These are phyloP conservation scores for Lycodopsis pacificus DNA, from an alignment of 2,797 vertebrate species.

Conservation along the genomic window DNA sequence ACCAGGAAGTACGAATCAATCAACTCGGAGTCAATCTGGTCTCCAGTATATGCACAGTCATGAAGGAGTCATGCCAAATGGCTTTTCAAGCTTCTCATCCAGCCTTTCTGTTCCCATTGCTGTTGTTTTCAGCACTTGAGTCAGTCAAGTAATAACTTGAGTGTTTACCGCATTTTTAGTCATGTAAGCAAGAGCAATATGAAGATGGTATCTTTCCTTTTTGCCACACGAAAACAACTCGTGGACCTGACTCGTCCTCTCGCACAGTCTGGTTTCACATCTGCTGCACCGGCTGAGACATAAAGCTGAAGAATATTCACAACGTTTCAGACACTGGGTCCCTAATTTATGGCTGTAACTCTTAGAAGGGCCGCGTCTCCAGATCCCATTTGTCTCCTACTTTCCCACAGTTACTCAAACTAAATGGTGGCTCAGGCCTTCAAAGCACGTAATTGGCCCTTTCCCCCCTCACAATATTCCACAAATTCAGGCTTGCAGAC, in stretches of 20 bases:
- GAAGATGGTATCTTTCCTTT: slow-evolving; percentile 25
- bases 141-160: slow-evolving; percentile 13
- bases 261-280: slow-evolving; percentile 11
- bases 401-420: slow-evolving; percentile 44
- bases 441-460: slow-evolving; percentile 58
- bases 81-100: slow-evolving; percentile 20
- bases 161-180: slow-evolving; percentile 9
- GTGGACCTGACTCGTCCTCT: slow-evolving; percentile 1
- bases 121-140: slow-evolving; percentile 23
- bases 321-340: slow-evolving; percentile 19
- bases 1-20: slow-evolving; percentile 45
- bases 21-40: slow-evolving; percentile 45
- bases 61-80: slow-evolving; percentile 45
- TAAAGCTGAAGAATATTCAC: slow-evolving; percentile 23
- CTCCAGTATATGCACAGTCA: slow-evolving; percentile 49
- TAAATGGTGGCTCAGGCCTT: slow-evolving; percentile 43
- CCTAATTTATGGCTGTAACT: slow-evolving; percentile 31
- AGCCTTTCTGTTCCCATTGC: not conserved
- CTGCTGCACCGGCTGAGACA: slow-evolving; percentile 12
- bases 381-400: slow-evolving; percentile 31
- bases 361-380: slow-evolving; percentile 31
- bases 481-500: slow-evolving; percentile 39
- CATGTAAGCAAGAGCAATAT: slow-evolving; percentile 7
- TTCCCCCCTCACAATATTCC: slow-evolving; percentile 34
- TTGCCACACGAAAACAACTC: slow-evolving; percentile 10